A percentile compares a stretch with the other conserved stretches of the same genome.
These are phyloP conservation scores for Chiroxiphia lanceolata DNA, from an alignment of 2,797 vertebrate species.

Conservation along the genomic window DNA sequence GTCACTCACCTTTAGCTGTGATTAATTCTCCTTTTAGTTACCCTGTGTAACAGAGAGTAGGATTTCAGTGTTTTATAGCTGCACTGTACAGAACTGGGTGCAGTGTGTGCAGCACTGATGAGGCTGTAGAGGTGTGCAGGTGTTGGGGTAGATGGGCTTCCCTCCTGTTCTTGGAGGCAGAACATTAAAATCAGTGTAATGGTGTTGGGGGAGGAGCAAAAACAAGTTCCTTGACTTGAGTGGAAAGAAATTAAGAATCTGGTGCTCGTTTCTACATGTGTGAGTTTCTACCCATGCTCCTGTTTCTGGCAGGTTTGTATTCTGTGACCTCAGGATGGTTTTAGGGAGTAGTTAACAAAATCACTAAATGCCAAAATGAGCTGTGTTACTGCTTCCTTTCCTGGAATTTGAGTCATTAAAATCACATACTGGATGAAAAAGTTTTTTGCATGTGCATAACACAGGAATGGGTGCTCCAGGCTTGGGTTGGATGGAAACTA, in stretches of 20 bases:
- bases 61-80: not conserved
- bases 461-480: not conserved
- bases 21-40: constrained; percentile 6
- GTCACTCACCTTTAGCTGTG: constrained; percentile 29
- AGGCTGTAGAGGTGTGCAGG: not conserved
- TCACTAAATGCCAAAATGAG: not conserved
- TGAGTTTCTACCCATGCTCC: not conserved
- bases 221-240: not conserved
- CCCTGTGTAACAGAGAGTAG: not conserved
- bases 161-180: not conserved
- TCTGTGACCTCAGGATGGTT: not conserved
- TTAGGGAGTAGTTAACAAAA: not conserved
- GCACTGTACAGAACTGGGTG: rapidly evolving
- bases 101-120: not conserved
- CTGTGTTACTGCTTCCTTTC: not conserved
- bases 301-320: not conserved
- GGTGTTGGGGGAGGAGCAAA: not conserved
- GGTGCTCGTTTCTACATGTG: rapidly evolving
- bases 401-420: not conserved
- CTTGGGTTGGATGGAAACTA: not conserved
- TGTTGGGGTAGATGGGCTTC: not conserved
- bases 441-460: rapidly evolving
- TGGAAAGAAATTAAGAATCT: not conserved
- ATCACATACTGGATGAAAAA: not conserved
- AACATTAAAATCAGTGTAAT: not conserved